These are phyloP conservation scores for Dryobotodes eremita DNA, from an alignment of 2,888 invertebrate genomes.

Conservation along the genomic window DNA sequence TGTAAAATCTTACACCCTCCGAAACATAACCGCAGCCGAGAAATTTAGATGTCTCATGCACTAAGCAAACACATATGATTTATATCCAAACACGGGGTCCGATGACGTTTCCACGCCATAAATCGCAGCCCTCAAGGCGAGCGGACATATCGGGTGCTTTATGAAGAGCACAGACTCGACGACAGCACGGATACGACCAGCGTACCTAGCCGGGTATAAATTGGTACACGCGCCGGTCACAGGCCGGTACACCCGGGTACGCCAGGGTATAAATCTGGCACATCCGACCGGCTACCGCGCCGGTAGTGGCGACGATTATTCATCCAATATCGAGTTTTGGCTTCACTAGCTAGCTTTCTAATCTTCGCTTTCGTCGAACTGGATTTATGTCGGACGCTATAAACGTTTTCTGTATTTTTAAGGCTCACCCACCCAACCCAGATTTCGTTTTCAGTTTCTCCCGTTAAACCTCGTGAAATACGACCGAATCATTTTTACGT, in stretches of 20 bases:
- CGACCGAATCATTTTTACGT: conserved; percentile 53
- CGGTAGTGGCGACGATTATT: conserved; percentile 91
- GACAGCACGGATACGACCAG: conserved; percentile 82
- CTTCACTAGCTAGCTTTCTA: conserved; percentile 88
- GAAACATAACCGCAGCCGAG: conserved; percentile 74
- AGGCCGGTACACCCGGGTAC: conserved; percentile 76
- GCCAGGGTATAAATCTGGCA: conserved; percentile 88
- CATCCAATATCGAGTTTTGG: conserved; percentile 91
- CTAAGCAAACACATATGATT: conserved; percentile 88
- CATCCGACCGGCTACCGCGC: conserved; percentile 89
- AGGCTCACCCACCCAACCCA: conserved; percentile 30
- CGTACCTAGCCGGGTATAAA: conserved; percentile 71
- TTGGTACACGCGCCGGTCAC: conserved; percentile 76
- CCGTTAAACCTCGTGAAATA: conserved; percentile 41
- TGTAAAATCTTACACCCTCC: conserved; percentile 70
- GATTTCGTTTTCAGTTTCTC: conserved; percentile 48
- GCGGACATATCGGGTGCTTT: conserved; percentile 87
- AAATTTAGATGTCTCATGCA: conserved; percentile 81
- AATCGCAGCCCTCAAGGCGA: conserved; percentile 88
- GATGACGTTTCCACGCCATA: conserved; percentile 90
- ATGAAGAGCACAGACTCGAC: conserved; percentile 86
- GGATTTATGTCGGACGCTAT: conserved; percentile 81
- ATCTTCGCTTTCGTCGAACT: conserved; percentile 87
- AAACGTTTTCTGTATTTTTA: conserved; percentile 69
- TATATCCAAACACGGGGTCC: conserved; percentile 85